Evolutionary conservation across 2,113 vertebrate species (phyloP).

Genomic region (Phocoena phocoena): DNA sequence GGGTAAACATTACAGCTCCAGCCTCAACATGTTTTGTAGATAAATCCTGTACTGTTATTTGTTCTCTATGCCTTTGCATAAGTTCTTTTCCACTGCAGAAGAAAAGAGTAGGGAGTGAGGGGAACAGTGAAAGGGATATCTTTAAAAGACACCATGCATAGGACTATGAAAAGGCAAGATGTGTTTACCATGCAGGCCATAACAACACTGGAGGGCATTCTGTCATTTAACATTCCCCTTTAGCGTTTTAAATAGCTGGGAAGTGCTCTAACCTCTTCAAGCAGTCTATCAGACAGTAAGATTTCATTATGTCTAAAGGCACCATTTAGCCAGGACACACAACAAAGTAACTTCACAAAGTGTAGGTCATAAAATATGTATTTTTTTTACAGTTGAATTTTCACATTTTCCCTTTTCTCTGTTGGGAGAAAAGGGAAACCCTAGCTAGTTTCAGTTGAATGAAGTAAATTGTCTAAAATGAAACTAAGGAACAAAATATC

Average conservation of each 20-base stretch:
- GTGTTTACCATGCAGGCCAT: conserved; percentile 58
- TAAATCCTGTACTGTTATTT: conserved; percentile 72
- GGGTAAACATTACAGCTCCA: conserved; percentile 74
- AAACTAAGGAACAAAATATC: conserved; percentile 44
- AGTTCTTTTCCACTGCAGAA: conserved; percentile 59
- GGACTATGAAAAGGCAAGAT: conserved; percentile 52
- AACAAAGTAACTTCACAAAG: conserved; percentile 32
- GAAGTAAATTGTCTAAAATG: conserved; percentile 51
- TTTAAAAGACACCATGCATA: conserved; percentile 29
- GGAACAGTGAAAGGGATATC: background rate
- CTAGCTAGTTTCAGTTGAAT: conserved; percentile 59
- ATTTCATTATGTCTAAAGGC: conserved; percentile 26
- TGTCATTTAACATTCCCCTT: conserved; percentile 50
- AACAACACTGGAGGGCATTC: conserved; percentile 43
- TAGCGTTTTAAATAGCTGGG: conserved; percentile 48
- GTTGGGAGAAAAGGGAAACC: background rate
- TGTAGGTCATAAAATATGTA: conserved; percentile 48
- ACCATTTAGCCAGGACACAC: conserved; percentile 2
- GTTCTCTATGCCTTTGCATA: conserved; percentile 59
- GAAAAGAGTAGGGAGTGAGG: conserved; percentile 28
- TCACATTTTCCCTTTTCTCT: background rate
- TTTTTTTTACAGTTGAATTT: conserved; percentile 52
- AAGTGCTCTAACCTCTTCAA: conserved; percentile 15
- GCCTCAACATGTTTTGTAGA: conserved; percentile 74
- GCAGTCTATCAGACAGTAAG: conserved; percentile 36